Evolutionary conservation across 2,888 invertebrate genomes (phyloP), one percentile per base, ranked within the genome.

Genomic region (Sussaba pulchella): DNA sequence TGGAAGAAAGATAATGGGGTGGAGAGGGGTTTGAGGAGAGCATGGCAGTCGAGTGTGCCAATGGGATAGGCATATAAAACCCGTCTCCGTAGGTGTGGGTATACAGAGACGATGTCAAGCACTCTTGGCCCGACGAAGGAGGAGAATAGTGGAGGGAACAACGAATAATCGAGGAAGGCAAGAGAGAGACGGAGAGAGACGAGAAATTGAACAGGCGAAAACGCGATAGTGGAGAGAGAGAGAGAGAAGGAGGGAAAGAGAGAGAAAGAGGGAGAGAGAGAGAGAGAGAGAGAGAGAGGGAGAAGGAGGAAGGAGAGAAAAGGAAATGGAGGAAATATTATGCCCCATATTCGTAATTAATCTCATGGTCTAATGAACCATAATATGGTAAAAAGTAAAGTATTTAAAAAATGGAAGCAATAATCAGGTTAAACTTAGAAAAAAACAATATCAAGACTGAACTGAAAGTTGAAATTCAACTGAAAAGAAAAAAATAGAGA

Each of bases 21-120:
- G n/a, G 19, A 57, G 72, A 54, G 64, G 24, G 61, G 52, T 75
- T 82, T 75, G 77, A 59, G 19, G 79, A 83, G 82, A 61, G 81
- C 78, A 80, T 74, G n/a, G 83, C 83, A 84, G 78, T 77, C 83
- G 82, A 82, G 85, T n/a, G n/a, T 84, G 82, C 83, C 85, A 81
- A 85, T 78, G 79, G 79, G 71, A 69, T 76, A 78, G 47, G 69
- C 59, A 77, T 63, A 77, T 66, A 61, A n/a, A n/a, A 50, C 54
- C 72, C 43, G 73, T 82, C 77, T 70, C 80, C 75, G 71, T 66
- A 76, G 78, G 77, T 83, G 75, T 80, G 81, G 26, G 67, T 63
- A 72, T 70, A n/a, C n/a, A 81, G 76, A 81, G 77, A 76, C 76
- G 81, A 81, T 84, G 85, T 87, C 84, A 84, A 85, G 83, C 78